Base-by-base conservation (phyloP, 2,888 invertebrate species). In the Scaptomyza caliginosa region DNA sequence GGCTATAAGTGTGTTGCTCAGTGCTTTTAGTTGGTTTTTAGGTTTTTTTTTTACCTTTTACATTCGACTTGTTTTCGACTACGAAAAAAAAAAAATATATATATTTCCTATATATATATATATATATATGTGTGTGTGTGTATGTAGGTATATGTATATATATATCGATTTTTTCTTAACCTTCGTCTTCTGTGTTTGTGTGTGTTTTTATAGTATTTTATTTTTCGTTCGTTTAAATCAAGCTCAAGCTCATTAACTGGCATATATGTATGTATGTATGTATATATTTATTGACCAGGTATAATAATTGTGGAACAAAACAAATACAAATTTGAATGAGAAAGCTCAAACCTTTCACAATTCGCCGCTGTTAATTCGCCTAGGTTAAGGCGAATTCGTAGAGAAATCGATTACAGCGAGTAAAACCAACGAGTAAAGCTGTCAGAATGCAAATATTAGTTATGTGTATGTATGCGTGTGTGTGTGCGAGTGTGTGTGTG, bases 1-100 rank as follows among this genome's bases (percentile, higher is more conserved):
- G 67, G n/a, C 60, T 75, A 36, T 52, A 59, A 76, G 45, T 60
- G 42, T 60, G 34, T 34, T 73, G 58, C 64, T 77, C 74, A 77
- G 73, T 75, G 75, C 75, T 71, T 75, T 75, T 71, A 71, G 72
- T 75, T 75, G 32, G 39, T 58, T 59, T 32, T 72, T 60, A 52
- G 65, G 60, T 45, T 28, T 28, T 28, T 28, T 26, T 26, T 26
- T 26, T 26, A 26, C 28, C 26, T 52, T 58, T 67, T 67, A 66
- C 67, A 66, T 56, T 66, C 66, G 66, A 66, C 34, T 67, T 67
- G 36, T 16, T 8, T 38, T 57, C 58, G 67, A 67, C 68, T 67
- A 73, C 68, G 56, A 74, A 57, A 67, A 71, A 73, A 73, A 67
- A 30, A 54, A 54, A 38, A 55, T 34, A 51, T 51, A 36, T 28